Conservation (phyloP, 92 coral and sea anemone genomes). For the Pocillopora meandrina region DNA sequence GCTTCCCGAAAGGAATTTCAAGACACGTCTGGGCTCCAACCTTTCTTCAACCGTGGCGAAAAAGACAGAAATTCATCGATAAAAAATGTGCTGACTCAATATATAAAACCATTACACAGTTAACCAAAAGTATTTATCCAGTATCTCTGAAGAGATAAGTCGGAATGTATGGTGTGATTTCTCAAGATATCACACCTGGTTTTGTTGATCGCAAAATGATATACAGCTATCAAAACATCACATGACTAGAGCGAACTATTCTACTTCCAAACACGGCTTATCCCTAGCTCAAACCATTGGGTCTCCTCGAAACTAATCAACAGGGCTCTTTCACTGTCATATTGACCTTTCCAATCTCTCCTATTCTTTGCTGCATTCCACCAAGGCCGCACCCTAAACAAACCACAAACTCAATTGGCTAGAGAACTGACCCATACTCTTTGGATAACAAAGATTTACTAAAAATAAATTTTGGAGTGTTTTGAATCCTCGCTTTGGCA, state of each 20-base stretch:
- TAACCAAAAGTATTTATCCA: slow-evolving; percentile 10
- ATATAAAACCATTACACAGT: neutral
- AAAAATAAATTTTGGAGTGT: slow-evolving; percentile 43
- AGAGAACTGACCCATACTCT: neutral
- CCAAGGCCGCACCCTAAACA: slow-evolving; percentile 45
- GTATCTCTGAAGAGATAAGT: neutral
- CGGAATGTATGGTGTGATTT: slow-evolving; percentile 1
- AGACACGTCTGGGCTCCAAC: neutral
- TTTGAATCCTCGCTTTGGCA: slow-evolving; percentile 13
- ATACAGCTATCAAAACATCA: neutral
- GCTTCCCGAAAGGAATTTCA: neutral
- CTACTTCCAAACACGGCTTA: neutral
- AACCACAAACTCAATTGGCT: slow-evolving; percentile 21
- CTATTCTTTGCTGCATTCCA: slow-evolving; percentile 43
- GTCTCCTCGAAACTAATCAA: neutral
- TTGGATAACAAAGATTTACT: slow-evolving; percentile 24
- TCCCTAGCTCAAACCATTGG: neutral
- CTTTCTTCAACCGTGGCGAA: neutral
- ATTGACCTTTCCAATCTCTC: slow-evolving; percentile 7
- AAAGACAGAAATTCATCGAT: neutral
- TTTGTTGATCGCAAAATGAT: neutral
- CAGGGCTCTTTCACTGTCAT: neutral
- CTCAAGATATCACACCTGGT: neutral
- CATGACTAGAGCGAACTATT: neutral
- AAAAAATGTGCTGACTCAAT: neutral